Base-by-base conservation (phyloP, 2,888 invertebrate genomes). In the Aricia artaxerxes region DNA sequence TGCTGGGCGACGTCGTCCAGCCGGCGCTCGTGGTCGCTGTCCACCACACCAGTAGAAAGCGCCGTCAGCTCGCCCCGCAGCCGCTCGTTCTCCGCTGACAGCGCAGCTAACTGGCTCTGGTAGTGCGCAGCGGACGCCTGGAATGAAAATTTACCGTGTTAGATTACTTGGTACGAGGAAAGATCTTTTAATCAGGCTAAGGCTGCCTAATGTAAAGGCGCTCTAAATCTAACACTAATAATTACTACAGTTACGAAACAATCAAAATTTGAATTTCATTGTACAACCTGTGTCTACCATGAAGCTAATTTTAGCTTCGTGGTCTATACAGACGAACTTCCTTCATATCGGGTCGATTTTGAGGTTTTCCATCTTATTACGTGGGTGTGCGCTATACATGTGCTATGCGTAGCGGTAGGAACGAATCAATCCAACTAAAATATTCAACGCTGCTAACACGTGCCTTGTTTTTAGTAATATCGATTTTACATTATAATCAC, bases 1-100 rank as follows among this genome's bases (percentile, higher is more conserved):
- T 97, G 97, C 90, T 97, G 97, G 81, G 97, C 97, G 82, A 98
- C 97, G 92, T 98, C 97, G 92, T 98, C 97, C 86, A 97, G 92
- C 89, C 97, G 95, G 85, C 96, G 93, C 92, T 97, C 97, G 91
- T 97, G 97, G 86, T 97, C 97, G 82, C 96, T 87, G 94, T 91
- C 83, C 90, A 93, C 88, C 85, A 90, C 86, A 2, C 90, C 89
- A 11, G 87, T 88, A 0, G 93, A 88, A 81, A 90, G 85, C 82
- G 88, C 91, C 82, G 88, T 87, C 79, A 96, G 89, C 87, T 96
- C 96, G 78, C 95, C 94, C 61, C 96, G 95, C 82, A 97, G 94
- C 78, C 96, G 94, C 85, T 96, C 96, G 92, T 97, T 96, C 90
- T 97, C 97, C 81, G 95, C 93, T 83, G 95, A 96, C 86, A 97